Conservation (phyloP, 2,888 invertebrate genomes). For the Cistogaster globosa region DNA sequence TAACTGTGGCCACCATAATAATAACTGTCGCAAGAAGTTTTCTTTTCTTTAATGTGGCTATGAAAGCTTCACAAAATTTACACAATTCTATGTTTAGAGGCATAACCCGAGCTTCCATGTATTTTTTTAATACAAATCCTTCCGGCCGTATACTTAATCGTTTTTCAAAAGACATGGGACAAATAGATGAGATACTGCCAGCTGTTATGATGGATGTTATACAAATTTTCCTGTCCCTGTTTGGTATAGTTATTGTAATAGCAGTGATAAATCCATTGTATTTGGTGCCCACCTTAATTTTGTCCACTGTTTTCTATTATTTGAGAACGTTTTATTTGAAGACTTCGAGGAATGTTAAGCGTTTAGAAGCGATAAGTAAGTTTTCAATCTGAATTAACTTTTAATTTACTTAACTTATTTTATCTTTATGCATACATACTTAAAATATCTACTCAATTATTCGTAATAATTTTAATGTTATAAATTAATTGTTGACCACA, state of each 20-base stretch:
- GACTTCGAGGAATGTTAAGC: slow-evolving; percentile 91
- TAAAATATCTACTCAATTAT: too few relatives aligned
- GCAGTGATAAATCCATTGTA: slow-evolving; percentile 90
- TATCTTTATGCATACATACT: too few relatives aligned
- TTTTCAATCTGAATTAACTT: slow-evolving; percentile 73
- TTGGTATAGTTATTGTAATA: slow-evolving; percentile 92
- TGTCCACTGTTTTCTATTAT: slow-evolving; percentile 89
- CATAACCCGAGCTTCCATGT: slow-evolving; percentile 91
- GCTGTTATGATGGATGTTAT: slow-evolving; percentile 83
- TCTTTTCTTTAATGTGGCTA: slow-evolving; percentile 85
- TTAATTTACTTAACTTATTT: neutral
- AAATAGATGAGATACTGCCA: slow-evolving; percentile 83
- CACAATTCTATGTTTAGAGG: slow-evolving; percentile 94
- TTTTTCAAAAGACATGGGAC: slow-evolving; percentile 94
- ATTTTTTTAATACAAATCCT: slow-evolving; percentile 94
- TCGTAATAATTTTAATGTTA: too few relatives aligned
- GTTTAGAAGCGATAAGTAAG: slow-evolving; percentile 92
- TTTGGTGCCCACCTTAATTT: slow-evolving; percentile 87
- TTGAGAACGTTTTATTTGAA: slow-evolving; percentile 90
- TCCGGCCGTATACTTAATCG: slow-evolving; percentile 92
- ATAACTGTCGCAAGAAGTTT: slow-evolving; percentile 82
- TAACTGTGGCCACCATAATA: slow-evolving; percentile 83
- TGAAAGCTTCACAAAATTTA: slow-evolving; percentile 89
- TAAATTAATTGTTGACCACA: too few relatives aligned
- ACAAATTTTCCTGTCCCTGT: slow-evolving; percentile 91